These are phyloP conservation scores for Eumerus sabulonum DNA, from an alignment of 2,888 invertebrate species.

Conservation along the genomic window DNA sequence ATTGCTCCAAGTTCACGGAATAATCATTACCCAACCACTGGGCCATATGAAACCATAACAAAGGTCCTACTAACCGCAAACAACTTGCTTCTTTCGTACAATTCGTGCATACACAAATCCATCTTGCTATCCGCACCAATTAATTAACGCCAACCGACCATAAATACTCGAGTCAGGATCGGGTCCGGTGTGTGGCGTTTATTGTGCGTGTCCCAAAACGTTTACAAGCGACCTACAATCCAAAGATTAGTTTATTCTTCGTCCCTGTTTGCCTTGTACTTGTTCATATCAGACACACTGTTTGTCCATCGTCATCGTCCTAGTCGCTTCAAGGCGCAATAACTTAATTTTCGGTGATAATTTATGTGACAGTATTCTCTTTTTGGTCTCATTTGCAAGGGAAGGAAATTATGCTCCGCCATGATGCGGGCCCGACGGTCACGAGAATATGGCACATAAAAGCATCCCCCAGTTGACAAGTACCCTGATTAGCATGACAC, in stretches of 20 bases:
- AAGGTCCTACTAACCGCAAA: not conserved
- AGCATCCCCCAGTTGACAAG: constrained; percentile 35
- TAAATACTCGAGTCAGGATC: constrained; percentile 45
- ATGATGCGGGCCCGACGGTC: constrained; percentile 29
- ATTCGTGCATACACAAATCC: constrained; percentile 27
- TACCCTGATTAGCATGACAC: constrained; percentile 48
- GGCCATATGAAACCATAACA: constrained; percentile 7
- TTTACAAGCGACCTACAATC: constrained; percentile 27
- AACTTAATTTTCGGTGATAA: constrained; percentile 65
- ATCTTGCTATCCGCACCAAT: constrained; percentile 53
- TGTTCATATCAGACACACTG: constrained; percentile 4
- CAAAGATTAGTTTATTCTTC: constrained; percentile 55
- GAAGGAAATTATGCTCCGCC: constrained; percentile 42
- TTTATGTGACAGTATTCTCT: constrained; percentile 59
- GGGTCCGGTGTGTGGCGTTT: not conserved
- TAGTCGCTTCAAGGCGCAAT: constrained; percentile 30
- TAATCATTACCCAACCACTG: constrained; percentile 4
- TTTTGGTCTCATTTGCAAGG: constrained; percentile 2
- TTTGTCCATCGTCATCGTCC: constrained; percentile 6
- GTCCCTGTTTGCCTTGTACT: constrained; percentile 19
- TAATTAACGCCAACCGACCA: constrained; percentile 61
- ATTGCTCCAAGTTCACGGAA: constrained; percentile 33
- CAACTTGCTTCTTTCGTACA: not conserved
- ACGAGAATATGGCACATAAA: constrained; percentile 14
- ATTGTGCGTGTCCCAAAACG: constrained; percentile 18